Base-by-base conservation (phyloP, 2,797 vertebrate species). In the Loris lydekkerianus region DNA sequence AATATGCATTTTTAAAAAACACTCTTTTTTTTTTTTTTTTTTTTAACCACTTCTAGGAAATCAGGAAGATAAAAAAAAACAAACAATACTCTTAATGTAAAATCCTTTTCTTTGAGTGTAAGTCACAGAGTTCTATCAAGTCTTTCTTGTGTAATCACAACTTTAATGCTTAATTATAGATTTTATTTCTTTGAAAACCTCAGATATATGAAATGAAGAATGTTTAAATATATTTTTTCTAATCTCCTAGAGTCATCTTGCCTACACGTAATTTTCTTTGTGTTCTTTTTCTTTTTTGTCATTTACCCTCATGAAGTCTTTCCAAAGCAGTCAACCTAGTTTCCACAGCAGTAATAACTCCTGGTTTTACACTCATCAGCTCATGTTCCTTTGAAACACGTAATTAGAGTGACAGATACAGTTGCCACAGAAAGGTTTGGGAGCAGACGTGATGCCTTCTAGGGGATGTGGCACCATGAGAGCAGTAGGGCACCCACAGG, bases 271-370 rank as follows among this genome's bases (percentile, higher is more conserved):
- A 13, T 37, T 29, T 56, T n/a, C 31, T n/a, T 67, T 67, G 7
- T 56, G 34, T 34, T 34, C 67, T 67, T n/a, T 49, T 49, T 75
- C 31, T 49, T 73, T 73, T n/a, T 10, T 34, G 18, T n/a, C 87
- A 14, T 27, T 86, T 34, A 0, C 31, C 69, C 34, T 89, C 67
- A 84, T 23, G 53, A 61, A 86, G 20, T 87, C 82, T 81, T 85
- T 89, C 53, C 37, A 86, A 77, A 43, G 37, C 60, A 69, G 73
- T 89, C 93, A 91, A n/a, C 93, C 92, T 95, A 84, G 65, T 95
- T 94, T 95, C 88, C 37, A 9, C 27, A n/a, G 85, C 56, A 80
- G 53, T 92, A 90, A 69, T 49, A 65, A 82, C 70, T 86, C 27
- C 29, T 43, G n/a, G 25, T 58, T 92, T 69, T 69, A 61, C 20